Base-by-base conservation (phyloP, 2,113 vertebrate species). In the Columbina picui region DNA sequence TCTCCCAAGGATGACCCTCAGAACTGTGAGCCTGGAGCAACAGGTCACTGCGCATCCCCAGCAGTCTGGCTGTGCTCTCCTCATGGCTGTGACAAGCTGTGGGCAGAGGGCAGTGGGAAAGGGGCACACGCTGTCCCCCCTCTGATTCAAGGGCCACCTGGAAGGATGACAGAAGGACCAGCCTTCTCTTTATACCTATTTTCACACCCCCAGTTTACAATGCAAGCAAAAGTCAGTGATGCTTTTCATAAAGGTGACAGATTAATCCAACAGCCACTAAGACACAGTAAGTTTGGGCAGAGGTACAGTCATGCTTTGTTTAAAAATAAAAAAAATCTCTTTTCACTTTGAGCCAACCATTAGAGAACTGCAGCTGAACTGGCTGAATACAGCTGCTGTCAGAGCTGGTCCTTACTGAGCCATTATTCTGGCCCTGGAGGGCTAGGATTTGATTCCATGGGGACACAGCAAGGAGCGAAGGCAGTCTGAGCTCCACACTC, bases 401-500 rank as follows among this genome's bases (percentile, higher is more conserved):
- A 89, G 74, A 56, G 34, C 53, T 34, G 41, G 55, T 81, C 38
- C 73, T 61, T 17, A 39, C 50, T 0, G 0, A 68, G 49, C n/a
- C 30, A 6, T 56, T 49, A 53, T 38, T 63, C 29, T 84, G 89
- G 25, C 34, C 20, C 49, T n/a, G 30, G 7, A 80, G 16, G 6
- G 23, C 45, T 8, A 9, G 49, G 13, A 4, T 53, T 84, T 69
- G 61, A 29, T 41, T 86, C 64, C 23, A 10, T 0, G 6, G 29
- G 25, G 63, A 80, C 16, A 8, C 49, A 70, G 22, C 25, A 23
- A 32, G n/a, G 12, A 91, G 22, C 3, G 0, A 38, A 86, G 26
- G 52, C 25, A 53, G 60, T 3, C 45, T 2, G 1, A 41, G 18
- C 43, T 45, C 25, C 45, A 12, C 0, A 1, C 7, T 56, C 32